These are phyloP conservation scores for Lamprotornis superbus DNA, from an alignment of 2,113 vertebrate genomes.

Conservation along the genomic window DNA sequence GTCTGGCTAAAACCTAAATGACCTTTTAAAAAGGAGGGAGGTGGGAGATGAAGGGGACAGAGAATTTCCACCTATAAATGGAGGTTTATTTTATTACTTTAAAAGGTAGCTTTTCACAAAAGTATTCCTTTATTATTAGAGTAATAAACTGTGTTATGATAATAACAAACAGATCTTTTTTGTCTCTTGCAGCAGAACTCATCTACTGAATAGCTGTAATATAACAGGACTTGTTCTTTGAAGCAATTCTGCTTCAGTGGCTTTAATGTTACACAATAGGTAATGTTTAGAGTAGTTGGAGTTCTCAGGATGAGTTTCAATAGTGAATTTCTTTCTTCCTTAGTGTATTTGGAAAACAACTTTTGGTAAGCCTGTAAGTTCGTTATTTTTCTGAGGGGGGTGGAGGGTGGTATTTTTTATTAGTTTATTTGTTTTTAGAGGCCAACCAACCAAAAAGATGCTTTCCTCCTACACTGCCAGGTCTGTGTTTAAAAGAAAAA, in stretches of 20 bases:
- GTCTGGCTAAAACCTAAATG: neutral
- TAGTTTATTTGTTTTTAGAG: neutral
- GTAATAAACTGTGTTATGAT: neutral
- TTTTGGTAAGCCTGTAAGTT: neutral
- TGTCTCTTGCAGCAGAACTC: neutral
- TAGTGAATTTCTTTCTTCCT: neutral
- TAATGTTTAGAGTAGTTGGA: neutral
- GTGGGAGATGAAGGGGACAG: neutral
- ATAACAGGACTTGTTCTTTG: neutral
- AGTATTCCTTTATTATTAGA: neutral
- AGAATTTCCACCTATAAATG: neutral
- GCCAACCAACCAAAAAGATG: neutral
- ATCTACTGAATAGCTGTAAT: neutral
- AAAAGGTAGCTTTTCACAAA: neutral
- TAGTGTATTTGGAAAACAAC: neutral
- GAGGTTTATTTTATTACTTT: neutral
- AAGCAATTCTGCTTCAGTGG: neutral
- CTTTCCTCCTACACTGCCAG: neutral
- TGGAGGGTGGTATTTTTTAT: accelerated
- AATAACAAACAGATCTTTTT: neutral
- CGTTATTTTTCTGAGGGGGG: neutral
- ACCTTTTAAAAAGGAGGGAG: neutral
- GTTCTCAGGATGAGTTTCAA: neutral
- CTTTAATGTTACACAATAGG: neutral
- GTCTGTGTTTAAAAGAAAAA: neutral